These are phyloP conservation scores for Andrena haemorrhoa DNA, from an alignment of 2,888 invertebrate genomes.

Conservation along the genomic window DNA sequence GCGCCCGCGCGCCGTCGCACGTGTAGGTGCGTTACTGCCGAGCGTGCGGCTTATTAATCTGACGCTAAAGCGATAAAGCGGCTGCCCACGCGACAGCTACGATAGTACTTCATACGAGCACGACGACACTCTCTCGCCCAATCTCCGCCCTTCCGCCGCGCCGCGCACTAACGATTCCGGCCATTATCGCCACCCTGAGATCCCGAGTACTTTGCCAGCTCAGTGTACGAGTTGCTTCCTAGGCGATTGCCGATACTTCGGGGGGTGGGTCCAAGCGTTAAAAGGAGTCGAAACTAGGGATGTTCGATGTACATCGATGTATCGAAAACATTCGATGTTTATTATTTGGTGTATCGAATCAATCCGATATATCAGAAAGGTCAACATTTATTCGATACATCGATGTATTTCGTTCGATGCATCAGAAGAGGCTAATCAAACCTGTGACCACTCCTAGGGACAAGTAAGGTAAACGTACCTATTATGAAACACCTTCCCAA, in stretches of 20 bases:
- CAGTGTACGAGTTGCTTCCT: not conserved
- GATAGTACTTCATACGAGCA: conserved; percentile 78
- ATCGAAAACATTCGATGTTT: too few relatives aligned
- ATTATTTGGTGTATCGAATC: too few relatives aligned
- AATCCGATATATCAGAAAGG: too few relatives aligned
- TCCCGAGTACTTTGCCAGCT: not conserved
- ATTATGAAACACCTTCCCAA: too few relatives aligned
- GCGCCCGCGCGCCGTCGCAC: conserved; percentile 10
- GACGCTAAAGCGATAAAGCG: conserved; percentile 81
- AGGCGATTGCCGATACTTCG: not conserved
- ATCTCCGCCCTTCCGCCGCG: conserved; percentile 43
- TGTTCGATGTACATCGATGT: too few relatives aligned
- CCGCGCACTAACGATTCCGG: conserved; percentile 46
- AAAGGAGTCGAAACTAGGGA: too few relatives aligned
- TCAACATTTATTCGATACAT: too few relatives aligned
- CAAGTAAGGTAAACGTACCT: too few relatives aligned
- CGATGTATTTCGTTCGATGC: too few relatives aligned
- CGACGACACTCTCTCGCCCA: conserved; percentile 47
- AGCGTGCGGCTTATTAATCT: conserved; percentile 81
- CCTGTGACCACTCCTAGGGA: too few relatives aligned
- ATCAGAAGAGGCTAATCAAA: too few relatives aligned
- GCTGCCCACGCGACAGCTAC: conserved; percentile 78
- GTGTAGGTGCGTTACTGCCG: conserved; percentile 66
- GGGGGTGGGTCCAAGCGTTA: too few relatives aligned
- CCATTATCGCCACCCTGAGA: conserved; percentile 49